These are phyloP conservation scores for Anolis apletophallus DNA, from an alignment of 2,797 vertebrate genomes.

Conservation along the genomic window DNA sequence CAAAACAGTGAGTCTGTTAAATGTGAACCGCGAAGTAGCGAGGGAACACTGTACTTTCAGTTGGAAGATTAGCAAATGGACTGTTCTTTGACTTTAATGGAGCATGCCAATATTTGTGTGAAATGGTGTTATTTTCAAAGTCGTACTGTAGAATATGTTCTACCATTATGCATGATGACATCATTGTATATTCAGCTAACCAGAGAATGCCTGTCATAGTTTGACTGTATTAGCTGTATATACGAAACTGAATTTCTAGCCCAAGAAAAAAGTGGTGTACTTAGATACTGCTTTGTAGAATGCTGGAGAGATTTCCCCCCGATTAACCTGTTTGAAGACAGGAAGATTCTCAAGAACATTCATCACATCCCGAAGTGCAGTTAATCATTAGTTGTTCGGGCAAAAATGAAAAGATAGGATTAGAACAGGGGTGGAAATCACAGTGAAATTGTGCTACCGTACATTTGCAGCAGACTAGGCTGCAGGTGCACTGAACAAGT, in stretches of 20 bases:
- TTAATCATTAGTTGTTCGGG: neutral
- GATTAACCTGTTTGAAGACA: neutral
- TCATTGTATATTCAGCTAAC: neutral
- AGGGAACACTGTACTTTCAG: too few relatives aligned
- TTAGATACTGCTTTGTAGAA: neutral
- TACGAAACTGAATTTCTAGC: neutral
- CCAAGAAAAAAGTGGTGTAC: neutral
- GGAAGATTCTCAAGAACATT: neutral
- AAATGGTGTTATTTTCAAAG: neutral
- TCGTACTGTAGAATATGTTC: neutral
- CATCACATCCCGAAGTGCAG: neutral
- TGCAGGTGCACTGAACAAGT: too few relatives aligned
- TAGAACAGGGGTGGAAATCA: neutral
- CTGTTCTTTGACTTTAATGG: neutral
- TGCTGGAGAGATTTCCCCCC: neutral
- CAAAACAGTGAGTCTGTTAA: too few relatives aligned
- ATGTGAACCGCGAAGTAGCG: too few relatives aligned
- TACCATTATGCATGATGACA: neutral
- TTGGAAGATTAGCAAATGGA: neutral
- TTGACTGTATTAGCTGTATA: constrained; percentile 6
- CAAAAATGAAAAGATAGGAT: neutral
- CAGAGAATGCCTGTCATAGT: neutral
- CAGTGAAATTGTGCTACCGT: too few relatives aligned
- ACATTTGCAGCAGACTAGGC: too few relatives aligned
- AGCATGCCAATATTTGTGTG: neutral